Evolutionary conservation across 2,888 invertebrate species (phyloP), one percentile per base, ranked within the genome.

Genomic region (Drosophila demipolita): DNA sequence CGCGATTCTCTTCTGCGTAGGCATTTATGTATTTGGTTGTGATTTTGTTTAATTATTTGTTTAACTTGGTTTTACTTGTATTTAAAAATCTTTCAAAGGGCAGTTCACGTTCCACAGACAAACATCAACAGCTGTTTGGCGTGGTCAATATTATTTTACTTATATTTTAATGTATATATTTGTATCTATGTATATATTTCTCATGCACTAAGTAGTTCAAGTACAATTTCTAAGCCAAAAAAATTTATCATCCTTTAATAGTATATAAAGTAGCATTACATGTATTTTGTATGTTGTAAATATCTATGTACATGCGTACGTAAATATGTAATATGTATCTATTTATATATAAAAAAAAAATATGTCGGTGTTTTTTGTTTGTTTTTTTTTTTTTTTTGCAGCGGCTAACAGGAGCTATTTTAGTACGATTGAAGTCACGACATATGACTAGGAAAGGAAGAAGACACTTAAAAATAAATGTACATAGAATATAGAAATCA

Each of bases 61-160:
- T 57, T 32, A 15, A 42, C 7, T 42, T 73, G 54, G 42, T 63
- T 52, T 74, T 74, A 36, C n/a, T 54, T 60, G 36, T 57, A 15
- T 58, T 72, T 68, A 83, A 84, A 90, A 90, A 84, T 90, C 90
- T 87, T 77, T 90, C 84, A 73, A 80, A 83, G 84, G 83, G 84
- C 84, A 85, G 84, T 85, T 90, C 89, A 76, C 67, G 90, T 84
- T 90, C 89, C 86, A 63, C 71, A 79, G 65, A 66, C 86, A 89
- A 87, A 87, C 83, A 55, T 64, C 29, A 65, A 74, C 67, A 63
- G 57, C 60, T 64, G 76, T 73, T 74, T 72, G 57, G 66, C 32
- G 57, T 63, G 70, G 55, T 69, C 63, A 38, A 33, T 32, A 33
- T 54, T 38, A 20, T 20, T 36, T 38, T 7, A 38, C 11, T 70